Base-by-base conservation (phyloP, 1,140 invertebrate genomes). In the Drosophila subpulchrella region DNA sequence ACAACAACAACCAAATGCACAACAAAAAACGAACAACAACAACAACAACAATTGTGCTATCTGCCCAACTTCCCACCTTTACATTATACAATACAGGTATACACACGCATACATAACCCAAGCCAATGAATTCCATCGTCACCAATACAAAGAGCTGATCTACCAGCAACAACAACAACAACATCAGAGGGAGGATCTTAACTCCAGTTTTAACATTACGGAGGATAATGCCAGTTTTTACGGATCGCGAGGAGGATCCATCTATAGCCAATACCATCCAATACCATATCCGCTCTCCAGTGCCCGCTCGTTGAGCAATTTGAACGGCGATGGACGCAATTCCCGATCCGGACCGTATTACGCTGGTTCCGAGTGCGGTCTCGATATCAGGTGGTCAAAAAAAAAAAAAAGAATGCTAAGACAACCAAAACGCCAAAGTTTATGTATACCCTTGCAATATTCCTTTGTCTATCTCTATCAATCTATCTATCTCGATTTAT, bases 91-190 rank as follows among this genome's bases (percentile, higher is more conserved):
- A 68, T 91, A 63, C 60, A 92, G 91, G 91, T 92, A 91, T 82
- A 92, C 91, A 84, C 90, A 91, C 71, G 91, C 88, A 78, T 92
- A 92, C 91, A 91, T 92, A 82, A 86, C 82, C 80, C 91, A 92
- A 91, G 88, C 88, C 72, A 91, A 91, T 90, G 90, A 92, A 78
- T 80, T 83, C 70, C 91, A 91, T 91, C 91, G 91, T 50, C 91
- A 91, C 41, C 81, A 86, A 56, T 84, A 74, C 65, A 78, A 73
- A 51, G 73, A 85, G 46, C 71, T 73, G 48, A 68, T 77, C 54
- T 67, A 83, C 36, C 75, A 79, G 47, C 81, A 88, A 42, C 83
- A 84, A 3, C 88, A 80, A 12, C 74, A 72, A 24, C 78, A 81
- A 6, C 75, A 75, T 1, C 55, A 46, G n/a, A 51, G n/a, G n/a